Evolutionary conservation across 2,888 invertebrate species (phyloP).

Genomic region (Himalopsyche tibetana): DNA sequence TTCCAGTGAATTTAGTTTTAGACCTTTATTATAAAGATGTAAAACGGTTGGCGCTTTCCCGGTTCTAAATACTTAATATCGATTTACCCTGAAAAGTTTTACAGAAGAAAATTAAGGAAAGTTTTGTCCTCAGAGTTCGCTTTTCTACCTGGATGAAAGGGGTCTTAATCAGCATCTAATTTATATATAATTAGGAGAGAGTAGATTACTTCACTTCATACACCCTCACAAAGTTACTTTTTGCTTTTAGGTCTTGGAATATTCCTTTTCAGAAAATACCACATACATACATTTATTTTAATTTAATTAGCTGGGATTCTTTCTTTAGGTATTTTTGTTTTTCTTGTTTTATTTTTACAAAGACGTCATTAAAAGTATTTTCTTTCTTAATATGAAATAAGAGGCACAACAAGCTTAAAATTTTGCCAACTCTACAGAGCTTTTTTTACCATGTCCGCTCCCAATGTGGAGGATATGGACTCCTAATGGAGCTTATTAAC

Average conservation of each 20-base stretch:
- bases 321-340: not conserved
- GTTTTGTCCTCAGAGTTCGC: constrained; percentile 58
- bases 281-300: constrained; percentile 22
- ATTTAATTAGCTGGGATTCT: constrained; percentile 14
- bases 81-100: constrained; percentile 57
- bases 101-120: constrained; percentile 57
- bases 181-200: constrained; percentile 64
- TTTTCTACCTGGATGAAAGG: constrained; percentile 61
- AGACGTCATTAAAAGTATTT: not conserved
- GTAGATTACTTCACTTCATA: constrained; percentile 56
- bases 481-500: too few species aligned
- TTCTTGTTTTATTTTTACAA: not conserved
- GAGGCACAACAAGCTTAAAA: not conserved
- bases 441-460: too few species aligned
- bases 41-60: not conserved
- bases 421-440: too few species aligned
- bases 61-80: constrained; percentile 62
- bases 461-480: too few species aligned
- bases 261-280: constrained; percentile 5
- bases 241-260: constrained; percentile 1
- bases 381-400: not conserved
- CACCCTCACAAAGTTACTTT: constrained; percentile 52
- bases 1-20: too few species aligned
- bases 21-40: too few species aligned
- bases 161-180: constrained; percentile 65